Evolutionary conservation across 2,888 invertebrate genomes (phyloP).

Genomic region (Dromius quadrimaculatus): DNA sequence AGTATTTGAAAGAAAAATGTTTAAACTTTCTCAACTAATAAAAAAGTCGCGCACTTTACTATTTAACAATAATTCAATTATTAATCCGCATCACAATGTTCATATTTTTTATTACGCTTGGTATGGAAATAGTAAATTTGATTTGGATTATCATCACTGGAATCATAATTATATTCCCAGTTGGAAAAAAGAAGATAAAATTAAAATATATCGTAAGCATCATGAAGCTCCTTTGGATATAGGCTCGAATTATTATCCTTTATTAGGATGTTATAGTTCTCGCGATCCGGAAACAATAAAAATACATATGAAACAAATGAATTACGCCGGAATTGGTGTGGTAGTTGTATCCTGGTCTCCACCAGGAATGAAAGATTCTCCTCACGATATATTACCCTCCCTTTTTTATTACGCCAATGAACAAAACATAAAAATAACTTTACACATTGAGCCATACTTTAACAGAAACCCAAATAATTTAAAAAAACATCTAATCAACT

Average conservation of each 20-base stretch:
- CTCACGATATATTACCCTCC: constrained; percentile 58
- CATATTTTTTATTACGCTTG: constrained; percentile 64
- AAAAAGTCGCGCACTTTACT: constrained; percentile 57
- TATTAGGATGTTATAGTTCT: constrained; percentile 70
- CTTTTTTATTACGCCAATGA: constrained; percentile 63
- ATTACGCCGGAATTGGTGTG: constrained; percentile 68
- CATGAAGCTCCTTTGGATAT: constrained; percentile 71
- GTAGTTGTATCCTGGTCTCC: constrained; percentile 71
- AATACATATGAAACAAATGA: constrained; percentile 68
- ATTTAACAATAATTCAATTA: constrained; percentile 59
- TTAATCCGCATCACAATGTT: constrained; percentile 59
- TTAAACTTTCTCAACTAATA: constrained; percentile 58
- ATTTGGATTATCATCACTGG: constrained; percentile 63
- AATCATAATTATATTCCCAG: constrained; percentile 62
- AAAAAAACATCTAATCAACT: constrained; percentile 64
- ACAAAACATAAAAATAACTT: constrained; percentile 68
- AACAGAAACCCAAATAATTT: constrained; percentile 68
- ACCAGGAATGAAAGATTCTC: constrained; percentile 62
- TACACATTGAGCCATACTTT: constrained; percentile 72
- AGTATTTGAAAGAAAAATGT: constrained; percentile 59
- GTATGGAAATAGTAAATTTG: constrained; percentile 61
- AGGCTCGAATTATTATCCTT: constrained; percentile 69
- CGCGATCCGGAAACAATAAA: constrained; percentile 66
- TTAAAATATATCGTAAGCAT: constrained; percentile 65
- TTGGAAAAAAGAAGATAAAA: constrained; percentile 63